These are phyloP conservation scores for Nowickia ferox DNA, from an alignment of 2,888 invertebrate genomes.

Conservation along the genomic window DNA sequence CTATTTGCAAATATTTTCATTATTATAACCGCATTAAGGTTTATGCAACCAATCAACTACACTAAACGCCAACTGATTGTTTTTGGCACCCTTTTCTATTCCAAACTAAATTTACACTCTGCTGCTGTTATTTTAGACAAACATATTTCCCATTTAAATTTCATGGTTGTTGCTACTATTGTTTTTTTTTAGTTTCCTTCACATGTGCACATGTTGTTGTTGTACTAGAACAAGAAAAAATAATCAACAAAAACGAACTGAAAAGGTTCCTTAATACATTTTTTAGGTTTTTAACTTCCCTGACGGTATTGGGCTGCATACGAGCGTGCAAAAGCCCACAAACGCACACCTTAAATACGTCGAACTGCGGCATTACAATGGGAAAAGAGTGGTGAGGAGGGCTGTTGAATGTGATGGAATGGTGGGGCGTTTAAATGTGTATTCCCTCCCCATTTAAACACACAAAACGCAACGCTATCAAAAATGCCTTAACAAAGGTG, in stretches of 20 bases:
- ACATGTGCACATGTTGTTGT: slow-evolving; percentile 22
- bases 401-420: not conserved
- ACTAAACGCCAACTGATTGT: slow-evolving; percentile 59
- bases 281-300: slow-evolving; percentile 61
- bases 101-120: slow-evolving; percentile 58
- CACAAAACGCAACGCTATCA: not conserved
- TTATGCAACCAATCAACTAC: slow-evolving; percentile 65
- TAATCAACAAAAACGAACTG: not conserved
- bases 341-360: not conserved
- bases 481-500: slow-evolving; percentile 1
- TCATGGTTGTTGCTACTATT: slow-evolving; percentile 36
- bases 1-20: slow-evolving; percentile 13
- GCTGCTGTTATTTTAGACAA: slow-evolving; percentile 44
- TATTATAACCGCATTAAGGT: slow-evolving; percentile 43
- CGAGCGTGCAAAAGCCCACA: not conserved
- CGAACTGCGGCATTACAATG: not conserved
- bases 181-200: not conserved
- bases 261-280: slow-evolving; percentile 60
- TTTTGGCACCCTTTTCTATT: slow-evolving; percentile 60
- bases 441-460: not conserved
- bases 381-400: not conserved
- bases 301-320: slow-evolving; percentile 39
- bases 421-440: not conserved
- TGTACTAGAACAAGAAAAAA: not conserved
- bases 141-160: slow-evolving; percentile 43